Evolutionary conservation across 2,113 vertebrate species (phyloP).

Genomic region (Vireo altiloquus): DNA sequence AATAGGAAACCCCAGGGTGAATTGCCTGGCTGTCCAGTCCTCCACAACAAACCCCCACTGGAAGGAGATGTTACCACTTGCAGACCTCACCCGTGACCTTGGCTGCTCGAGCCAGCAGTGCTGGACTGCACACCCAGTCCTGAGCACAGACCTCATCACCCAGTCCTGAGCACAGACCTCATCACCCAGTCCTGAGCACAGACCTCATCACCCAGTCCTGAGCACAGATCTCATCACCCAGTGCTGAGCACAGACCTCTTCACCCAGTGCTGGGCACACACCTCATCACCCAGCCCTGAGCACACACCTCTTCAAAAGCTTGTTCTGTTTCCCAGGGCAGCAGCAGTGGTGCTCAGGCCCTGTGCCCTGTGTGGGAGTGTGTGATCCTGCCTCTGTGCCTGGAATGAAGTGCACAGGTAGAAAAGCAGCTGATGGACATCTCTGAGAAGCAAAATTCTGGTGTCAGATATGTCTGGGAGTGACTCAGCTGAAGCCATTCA

Average conservation of each 20-base stretch:
- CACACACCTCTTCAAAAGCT: background rate
- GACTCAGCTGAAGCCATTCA: background rate
- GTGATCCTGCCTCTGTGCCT: background rate
- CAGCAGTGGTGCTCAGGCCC: background rate
- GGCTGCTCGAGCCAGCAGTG: background rate
- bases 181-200: no score
- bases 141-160: background rate
- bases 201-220: no score
- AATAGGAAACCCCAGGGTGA: background rate
- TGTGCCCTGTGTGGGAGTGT: rapidly evolving
- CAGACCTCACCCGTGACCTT: background rate
- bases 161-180: no score
- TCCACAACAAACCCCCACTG: background rate
- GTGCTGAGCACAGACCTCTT: no score
- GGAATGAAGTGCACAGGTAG: background rate
- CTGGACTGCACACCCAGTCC: background rate
- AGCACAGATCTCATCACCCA: no score
- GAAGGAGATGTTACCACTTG: background rate
- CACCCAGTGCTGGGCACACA: background rate
- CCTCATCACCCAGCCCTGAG: background rate
- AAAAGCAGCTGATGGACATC: background rate
- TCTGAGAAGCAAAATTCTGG: background rate
- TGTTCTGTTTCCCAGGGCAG: background rate
- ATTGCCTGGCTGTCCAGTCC: background rate
- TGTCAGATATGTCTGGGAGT: background rate